These are phyloP conservation scores for Conger conger DNA, from an alignment of 2,113 vertebrate genomes.

Conservation along the genomic window DNA sequence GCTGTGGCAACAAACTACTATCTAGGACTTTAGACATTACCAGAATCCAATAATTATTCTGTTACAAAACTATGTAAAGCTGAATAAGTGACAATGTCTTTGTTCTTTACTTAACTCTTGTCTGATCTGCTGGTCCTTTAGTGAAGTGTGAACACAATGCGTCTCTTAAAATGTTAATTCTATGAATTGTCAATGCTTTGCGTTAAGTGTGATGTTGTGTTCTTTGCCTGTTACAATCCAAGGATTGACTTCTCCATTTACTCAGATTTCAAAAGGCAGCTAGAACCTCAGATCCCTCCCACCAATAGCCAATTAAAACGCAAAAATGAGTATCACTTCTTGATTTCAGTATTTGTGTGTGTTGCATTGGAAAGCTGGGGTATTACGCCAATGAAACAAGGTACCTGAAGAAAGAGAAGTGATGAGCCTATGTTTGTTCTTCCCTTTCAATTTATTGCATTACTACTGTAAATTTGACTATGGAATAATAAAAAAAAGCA, in stretches of 20 bases:
- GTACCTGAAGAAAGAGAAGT: background rate
- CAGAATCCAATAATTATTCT: background rate
- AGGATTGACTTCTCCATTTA: background rate
- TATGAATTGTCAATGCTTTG: background rate
- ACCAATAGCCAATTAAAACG: background rate
- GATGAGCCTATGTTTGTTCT: background rate
- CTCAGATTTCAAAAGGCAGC: background rate
- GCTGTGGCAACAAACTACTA: background rate
- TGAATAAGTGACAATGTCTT: background rate
- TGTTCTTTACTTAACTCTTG: background rate
- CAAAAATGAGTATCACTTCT: background rate
- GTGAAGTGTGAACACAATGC: background rate
- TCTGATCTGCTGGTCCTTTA: background rate
- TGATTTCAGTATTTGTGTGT: background rate
- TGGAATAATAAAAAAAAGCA: background rate
- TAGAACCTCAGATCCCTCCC: background rate
- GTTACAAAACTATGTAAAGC: background rate
- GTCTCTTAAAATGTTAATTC: background rate
- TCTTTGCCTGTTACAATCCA: background rate
- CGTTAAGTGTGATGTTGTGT: background rate
- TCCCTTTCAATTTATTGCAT: background rate
- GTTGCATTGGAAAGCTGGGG: background rate
- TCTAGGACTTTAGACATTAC: background rate
- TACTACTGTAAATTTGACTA: background rate
- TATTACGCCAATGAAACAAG: background rate